These are phyloP conservation scores for Calypte anna DNA, from an alignment of 2,113 vertebrate species.

Conservation along the genomic window DNA sequence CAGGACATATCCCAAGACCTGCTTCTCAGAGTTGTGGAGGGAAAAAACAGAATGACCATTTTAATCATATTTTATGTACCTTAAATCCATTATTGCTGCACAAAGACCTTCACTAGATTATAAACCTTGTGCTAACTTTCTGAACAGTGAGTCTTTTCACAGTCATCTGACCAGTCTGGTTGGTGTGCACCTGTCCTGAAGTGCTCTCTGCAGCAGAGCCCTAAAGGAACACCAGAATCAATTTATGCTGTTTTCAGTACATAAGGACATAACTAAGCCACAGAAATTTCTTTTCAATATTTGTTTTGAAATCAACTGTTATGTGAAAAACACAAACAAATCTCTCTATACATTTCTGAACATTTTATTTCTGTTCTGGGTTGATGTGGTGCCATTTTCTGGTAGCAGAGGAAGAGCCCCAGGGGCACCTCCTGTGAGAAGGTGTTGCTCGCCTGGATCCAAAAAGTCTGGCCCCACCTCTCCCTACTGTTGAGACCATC, in stretches of 20 bases:
- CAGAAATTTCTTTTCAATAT: background rate
- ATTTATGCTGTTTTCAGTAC: background rate
- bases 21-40: background rate
- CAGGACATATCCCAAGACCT: background rate
- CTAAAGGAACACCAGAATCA: background rate
- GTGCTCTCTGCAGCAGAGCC: background rate
- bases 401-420: no score
- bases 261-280: background rate
- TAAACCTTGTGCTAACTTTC: background rate
- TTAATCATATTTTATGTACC: background rate
- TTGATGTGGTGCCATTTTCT: no score
- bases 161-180: background rate
- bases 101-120: background rate
- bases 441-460: no score
- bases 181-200: background rate
- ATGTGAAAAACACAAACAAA: background rate
- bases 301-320: background rate
- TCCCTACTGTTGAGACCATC: no score
- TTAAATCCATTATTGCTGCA: background rate
- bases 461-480: no score
- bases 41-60: background rate
- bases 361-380: background rate
- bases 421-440: no score
- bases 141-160: background rate
- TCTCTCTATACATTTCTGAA: rapidly evolving